These are phyloP conservation scores for Burhinus bistriatus DNA, from an alignment of 2,113 vertebrate genomes.

Conservation along the genomic window DNA sequence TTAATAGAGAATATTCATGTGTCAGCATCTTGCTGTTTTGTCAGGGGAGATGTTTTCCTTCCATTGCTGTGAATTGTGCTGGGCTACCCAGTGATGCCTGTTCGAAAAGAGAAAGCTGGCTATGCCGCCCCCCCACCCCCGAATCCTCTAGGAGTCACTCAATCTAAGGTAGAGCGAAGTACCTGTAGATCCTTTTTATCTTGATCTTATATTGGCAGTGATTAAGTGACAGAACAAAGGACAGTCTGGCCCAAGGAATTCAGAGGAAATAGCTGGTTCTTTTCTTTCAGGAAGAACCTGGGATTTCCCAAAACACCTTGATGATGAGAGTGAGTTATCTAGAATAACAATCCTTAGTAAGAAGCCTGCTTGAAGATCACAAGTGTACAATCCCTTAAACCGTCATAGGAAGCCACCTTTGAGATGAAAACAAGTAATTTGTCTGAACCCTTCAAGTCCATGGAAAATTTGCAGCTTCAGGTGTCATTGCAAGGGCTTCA, in stretches of 20 bases:
- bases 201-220: background rate
- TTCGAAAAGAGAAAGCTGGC: background rate
- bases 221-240: background rate
- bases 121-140: rapidly evolving
- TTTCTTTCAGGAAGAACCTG: background rate
- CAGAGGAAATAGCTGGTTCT: background rate
- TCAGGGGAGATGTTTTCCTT: background rate
- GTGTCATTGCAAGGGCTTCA: background rate
- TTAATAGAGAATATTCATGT: background rate
- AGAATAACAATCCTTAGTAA: background rate
- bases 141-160: background rate
- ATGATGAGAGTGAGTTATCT: background rate
- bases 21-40: background rate
- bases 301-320: background rate
- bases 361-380: background rate
- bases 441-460: background rate
- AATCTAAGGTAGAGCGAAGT: background rate
- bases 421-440: background rate
- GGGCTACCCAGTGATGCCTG: background rate
- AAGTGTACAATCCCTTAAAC: background rate
- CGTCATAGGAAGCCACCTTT: background rate
- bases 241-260: background rate
- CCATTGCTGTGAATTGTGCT: background rate
- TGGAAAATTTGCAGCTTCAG: background rate
- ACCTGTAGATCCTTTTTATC: background rate